These are phyloP conservation scores for Allolobophora icterica DNA, from an alignment of 2,888 invertebrate species.

Conservation along the genomic window DNA sequence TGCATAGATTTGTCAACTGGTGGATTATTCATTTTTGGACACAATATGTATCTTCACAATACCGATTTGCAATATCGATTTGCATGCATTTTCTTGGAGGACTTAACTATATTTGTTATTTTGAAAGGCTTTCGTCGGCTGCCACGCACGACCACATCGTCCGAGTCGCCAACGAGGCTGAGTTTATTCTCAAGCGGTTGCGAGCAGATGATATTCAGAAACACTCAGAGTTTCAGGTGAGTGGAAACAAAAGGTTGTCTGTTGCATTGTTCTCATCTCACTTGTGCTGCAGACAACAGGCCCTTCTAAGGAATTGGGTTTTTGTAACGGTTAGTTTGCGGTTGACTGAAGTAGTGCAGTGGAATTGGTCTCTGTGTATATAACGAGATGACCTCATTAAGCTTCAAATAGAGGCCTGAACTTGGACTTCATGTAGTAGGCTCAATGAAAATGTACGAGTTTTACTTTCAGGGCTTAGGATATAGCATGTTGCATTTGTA, in stretches of 20 bases:
- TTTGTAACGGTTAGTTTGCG: background rate
- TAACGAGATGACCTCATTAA: background rate
- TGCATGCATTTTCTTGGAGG: background rate
- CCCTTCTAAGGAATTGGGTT: background rate
- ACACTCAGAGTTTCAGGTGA: slow-evolving; percentile 82
- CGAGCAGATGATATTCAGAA: slow-evolving; percentile 97
- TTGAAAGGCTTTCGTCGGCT: slow-evolving; percentile 83
- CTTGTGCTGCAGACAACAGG: background rate
- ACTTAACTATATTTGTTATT: background rate
- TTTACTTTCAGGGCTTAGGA: background rate
- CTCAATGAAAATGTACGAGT: too few species aligned
- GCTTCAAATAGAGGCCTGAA: background rate
- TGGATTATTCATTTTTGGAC: too few species aligned
- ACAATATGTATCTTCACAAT: background rate
- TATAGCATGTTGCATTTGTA: background rate
- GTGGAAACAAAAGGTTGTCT: background rate
- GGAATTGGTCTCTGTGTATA: background rate
- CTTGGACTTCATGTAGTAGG: slow-evolving; percentile 14
- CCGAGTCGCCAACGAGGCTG: slow-evolving; percentile 97
- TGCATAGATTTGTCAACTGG: too few species aligned
- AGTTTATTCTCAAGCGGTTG: slow-evolving; percentile 97
- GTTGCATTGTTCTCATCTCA: background rate
- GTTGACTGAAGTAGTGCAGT: background rate
- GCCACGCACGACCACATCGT: slow-evolving; percentile 99
- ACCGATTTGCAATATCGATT: too few species aligned